A percentile compares a stretch with the other conserved stretches of the same genome.
Evolutionary conservation across 2,888 invertebrate species (phyloP).

Genomic region (Perizoma flavofasciatum): DNA sequence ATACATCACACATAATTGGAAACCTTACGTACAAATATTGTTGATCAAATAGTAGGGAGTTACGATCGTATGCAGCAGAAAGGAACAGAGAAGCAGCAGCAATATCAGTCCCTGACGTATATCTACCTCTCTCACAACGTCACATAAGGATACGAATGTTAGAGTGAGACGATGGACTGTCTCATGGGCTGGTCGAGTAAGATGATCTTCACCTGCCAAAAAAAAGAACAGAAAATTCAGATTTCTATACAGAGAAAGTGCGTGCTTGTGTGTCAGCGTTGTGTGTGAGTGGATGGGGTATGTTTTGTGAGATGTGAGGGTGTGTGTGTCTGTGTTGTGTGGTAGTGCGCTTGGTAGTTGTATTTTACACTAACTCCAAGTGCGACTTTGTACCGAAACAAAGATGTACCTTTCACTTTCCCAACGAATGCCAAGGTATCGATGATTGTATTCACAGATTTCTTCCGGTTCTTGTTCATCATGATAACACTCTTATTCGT

Average conservation of each 20-base stretch:
- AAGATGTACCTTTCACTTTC: conserved; percentile 18
- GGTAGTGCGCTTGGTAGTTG: too few species aligned
- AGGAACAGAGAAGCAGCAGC: conserved; percentile 62
- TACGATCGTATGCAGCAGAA: conserved; percentile 77
- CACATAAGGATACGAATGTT: conserved; percentile 66
- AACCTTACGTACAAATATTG: conserved; percentile 49
- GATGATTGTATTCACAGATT: conserved; percentile 18
- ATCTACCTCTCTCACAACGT: conserved; percentile 64
- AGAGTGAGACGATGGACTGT: conserved; percentile 58
- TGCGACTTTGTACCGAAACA: too few species aligned
- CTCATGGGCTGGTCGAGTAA: conserved; percentile 23
- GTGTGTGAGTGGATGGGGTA: too few species aligned
- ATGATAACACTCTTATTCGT: not conserved
- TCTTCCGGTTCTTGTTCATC: conserved; percentile 13
- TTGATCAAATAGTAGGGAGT: conserved; percentile 75
- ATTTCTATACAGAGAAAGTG: too few species aligned
- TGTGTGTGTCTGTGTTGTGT: too few species aligned
- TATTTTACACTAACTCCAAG: too few species aligned
- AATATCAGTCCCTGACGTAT: conserved; percentile 61
- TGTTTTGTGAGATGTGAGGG: too few species aligned
- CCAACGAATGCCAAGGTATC: conserved; percentile 14
- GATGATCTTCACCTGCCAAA: not conserved
- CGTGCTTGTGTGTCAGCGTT: too few species aligned
- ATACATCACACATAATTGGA: not conserved
- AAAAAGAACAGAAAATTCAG: not conserved